Evolutionary conservation across 1,140 invertebrate genomes (phyloP), one percentile per base, ranked within the genome.

Genomic region (Chymomyza costata): DNA sequence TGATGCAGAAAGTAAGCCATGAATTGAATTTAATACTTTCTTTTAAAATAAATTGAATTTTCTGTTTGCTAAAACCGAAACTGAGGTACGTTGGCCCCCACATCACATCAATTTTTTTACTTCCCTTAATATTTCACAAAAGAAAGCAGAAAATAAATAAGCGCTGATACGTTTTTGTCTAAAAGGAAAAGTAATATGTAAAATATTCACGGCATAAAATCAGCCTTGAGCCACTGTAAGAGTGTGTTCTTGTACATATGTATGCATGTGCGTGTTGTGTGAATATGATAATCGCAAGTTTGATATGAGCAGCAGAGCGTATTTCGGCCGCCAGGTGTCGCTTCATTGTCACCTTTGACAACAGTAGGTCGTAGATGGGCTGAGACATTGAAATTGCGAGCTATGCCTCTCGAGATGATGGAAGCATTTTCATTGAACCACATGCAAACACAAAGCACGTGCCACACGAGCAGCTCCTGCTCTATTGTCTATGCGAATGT

Each of bases 211-310:
- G n/a, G n/a, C n/a, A n/a, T n/a, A n/a, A n/a, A n/a, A n/a, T n/a
- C n/a, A n/a, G n/a, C n/a, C n/a, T n/a, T n/a, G n/a, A n/a, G n/a
- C n/a, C 15, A 18, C 30, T 48, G 18, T 34, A 16, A 35, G 16
- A 37, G 17, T 18, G 18, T 48, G 32, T 8, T 3, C 10, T 1
- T 15, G n/a, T n/a, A 11, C 6, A 1, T 38, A 11, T 19, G n/a
- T 17, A 14, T 30, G 18, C 13, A 19, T 44, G 21, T 19, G 19
- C 7, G 37, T 48, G 25, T 62, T n/a, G 49, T 45, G 47, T 57
- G 53, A 32, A 48, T 21, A 37, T 38, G 66, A 78, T 76, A 78
- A 76, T 76, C 71, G 71, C 66, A 5, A 25, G 56, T 57, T 56
- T 71, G 71, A 69, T 74, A 56, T 50, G 21, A 25, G 21, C n/a